Base-by-base conservation (phyloP, 2,113 vertebrate genomes). In the Dryoscopus gambensis region DNA sequence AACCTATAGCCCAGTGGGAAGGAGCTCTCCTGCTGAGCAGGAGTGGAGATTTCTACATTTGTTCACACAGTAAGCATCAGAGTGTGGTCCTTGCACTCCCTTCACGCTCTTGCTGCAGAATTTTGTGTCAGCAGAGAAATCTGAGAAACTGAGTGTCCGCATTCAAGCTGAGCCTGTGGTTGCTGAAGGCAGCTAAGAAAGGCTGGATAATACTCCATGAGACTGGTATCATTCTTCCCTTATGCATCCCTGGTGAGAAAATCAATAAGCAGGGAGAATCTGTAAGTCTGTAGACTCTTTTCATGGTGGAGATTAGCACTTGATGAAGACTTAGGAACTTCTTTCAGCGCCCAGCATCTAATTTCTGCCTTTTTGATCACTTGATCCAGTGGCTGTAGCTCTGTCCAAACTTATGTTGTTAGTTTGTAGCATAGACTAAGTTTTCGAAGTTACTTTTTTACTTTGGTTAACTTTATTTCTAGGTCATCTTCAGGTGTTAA, bases 201-300 rank as follows among this genome's bases (percentile, higher is more conserved):
- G 88, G 53, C n/a, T 90, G 88, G 42, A 57, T 93, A 78, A 79
- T 79, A 42, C 21, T 93, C 49, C 37, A 21, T 28, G 69, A 87
- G 83, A 62, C 83, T 27, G 56, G 23, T 69, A 62, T 93, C 73
- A 53, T 94, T 93, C 78, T 96, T 93, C 64, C 56, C 24, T 84
- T 84, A 78, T 81, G 76, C 50, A 56, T 94, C 64, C 83, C 73
- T 88, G 92, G 56, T 92, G 90, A 84, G 93, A 84, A 93, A 90
- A 90, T 91, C 75, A 87, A 49, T 81, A 75, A 87, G 39, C 71
- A 81, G 60, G 31, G 68, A 83, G 68, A 89, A 83, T 87, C 67
- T 84, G 8, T 59, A 59, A 27, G 39, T 74, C 53, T 9, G 0
- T 53, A 71, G 53, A 27, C 11, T 64, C 63, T 65, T 83, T 88